phyloP scores from a whole-genome alignment of 2,113 vertebrate species.

The Taurulus bubalis region DNA sequence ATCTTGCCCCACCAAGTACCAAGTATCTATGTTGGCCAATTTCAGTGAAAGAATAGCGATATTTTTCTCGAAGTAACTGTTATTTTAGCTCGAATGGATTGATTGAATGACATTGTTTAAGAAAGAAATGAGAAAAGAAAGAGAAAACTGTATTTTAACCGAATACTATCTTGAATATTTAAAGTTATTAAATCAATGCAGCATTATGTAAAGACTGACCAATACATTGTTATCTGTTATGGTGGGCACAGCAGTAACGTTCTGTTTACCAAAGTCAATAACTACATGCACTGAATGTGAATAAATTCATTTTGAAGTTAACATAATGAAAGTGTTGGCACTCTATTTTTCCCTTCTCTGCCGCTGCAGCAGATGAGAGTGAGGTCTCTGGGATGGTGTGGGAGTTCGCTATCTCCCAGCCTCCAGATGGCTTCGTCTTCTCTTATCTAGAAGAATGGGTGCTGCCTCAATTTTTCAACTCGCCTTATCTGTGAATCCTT shows the following conservation, averaged over 20 bases:
- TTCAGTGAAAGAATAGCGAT: not conserved
- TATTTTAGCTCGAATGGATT: not conserved
- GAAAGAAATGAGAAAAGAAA: no score
- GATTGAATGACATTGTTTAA: not conserved
- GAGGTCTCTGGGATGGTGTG: slow-evolving; percentile 83
- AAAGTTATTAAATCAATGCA: not conserved
- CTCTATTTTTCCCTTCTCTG: slow-evolving; percentile 73
- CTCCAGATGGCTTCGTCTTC: slow-evolving; percentile 87
- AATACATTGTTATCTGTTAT: slow-evolving; percentile 7
- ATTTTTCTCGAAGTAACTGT: not conserved
- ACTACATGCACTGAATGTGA: slow-evolving; percentile 74
- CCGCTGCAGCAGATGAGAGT: slow-evolving; percentile 81
- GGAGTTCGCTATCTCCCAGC: slow-evolving; percentile 87
- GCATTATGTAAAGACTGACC: slow-evolving; percentile 25
- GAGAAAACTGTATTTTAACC: not conserved
- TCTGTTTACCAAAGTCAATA: slow-evolving; percentile 73
- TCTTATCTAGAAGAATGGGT: slow-evolving; percentile 89
- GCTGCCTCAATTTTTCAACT: slow-evolving; percentile 87
- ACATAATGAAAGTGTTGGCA: slow-evolving; percentile 81
- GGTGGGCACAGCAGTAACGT: slow-evolving; percentile 49
- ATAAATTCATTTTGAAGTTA: slow-evolving; percentile 83
- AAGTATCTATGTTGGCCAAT: not conserved
- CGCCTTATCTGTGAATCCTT: slow-evolving; percentile 86
- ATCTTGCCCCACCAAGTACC: not conserved
- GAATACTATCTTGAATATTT: not conserved